Percentiles rank a stretch among this genome's conserved stretches.
These are phyloP conservation scores for Osmerus eperlanus DNA, from an alignment of 2,113 vertebrate species.

Conservation along the genomic window DNA sequence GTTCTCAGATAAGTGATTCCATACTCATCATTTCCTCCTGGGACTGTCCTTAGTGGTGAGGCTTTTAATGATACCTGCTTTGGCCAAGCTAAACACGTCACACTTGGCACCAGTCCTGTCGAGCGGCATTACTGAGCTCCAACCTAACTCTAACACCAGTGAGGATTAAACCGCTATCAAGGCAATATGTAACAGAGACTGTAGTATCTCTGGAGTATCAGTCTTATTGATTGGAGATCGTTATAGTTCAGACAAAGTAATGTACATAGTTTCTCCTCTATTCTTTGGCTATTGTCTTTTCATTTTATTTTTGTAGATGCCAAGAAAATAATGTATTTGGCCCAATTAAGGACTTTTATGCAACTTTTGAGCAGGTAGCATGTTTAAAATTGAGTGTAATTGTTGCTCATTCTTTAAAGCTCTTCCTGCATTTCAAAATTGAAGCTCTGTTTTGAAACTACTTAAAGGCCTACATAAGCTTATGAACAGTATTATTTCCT, in stretches of 20 bases:
- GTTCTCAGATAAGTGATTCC: conserved; percentile 8
- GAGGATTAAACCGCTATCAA: not conserved
- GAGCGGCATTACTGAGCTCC: too few relatives aligned
- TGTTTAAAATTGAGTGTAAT: conserved; percentile 12
- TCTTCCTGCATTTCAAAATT: too few relatives aligned
- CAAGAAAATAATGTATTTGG: conserved; percentile 8
- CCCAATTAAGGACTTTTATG: conserved; percentile 23
- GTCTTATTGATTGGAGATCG: not conserved
- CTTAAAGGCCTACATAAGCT: conserved; percentile 68
- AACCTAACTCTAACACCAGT: too few relatives aligned
- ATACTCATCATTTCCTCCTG: conserved; percentile 5
- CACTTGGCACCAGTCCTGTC: too few relatives aligned
- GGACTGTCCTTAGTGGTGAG: not conserved
- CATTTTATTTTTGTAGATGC: too few relatives aligned
- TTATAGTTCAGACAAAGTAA: not conserved
- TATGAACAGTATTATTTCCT: conserved; percentile 67
- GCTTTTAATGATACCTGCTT: not conserved
- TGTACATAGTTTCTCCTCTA: conserved; percentile 1
- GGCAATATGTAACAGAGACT: not conserved
- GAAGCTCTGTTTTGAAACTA: conserved; percentile 31
- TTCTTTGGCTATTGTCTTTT: not conserved
- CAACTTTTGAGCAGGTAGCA: conserved; percentile 25
- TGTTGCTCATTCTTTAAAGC: not conserved
- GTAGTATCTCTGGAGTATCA: not conserved
- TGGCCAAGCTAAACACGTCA: too few relatives aligned